Evolutionary conservation across 2,888 invertebrate species (phyloP), one percentile per base, ranked within the genome.

Genomic region (Apodemia mormo): DNA sequence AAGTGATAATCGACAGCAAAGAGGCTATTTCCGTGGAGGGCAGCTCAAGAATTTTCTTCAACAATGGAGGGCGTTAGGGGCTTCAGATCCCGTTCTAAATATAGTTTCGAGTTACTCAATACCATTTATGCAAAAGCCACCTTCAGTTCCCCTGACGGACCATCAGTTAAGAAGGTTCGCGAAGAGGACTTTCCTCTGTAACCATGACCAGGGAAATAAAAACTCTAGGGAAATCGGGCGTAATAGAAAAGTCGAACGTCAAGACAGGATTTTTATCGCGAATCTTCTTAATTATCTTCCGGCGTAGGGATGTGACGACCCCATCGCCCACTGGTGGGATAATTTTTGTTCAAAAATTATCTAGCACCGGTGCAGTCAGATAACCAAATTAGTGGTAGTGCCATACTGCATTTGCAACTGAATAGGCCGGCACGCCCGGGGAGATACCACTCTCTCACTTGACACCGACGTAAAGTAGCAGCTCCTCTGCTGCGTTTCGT

Each of bases 241-340:
- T 54, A 54, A 22, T 54, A 54, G 54, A 54, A n/a, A n/a, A 7
- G 22, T 54, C 22, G 2, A 2, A 14, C 7, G 14, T n/a, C 8
- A 2, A 8, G 8, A 54, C 8, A 8, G 54, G n/a, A 22, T 54
- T 22, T 7, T 29, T 54, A n/a, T 54, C 54, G 1, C 22, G 29
- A 54, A 54, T 65, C 14, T 65, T 65, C n/a, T 37, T 65, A 5
- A 65, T 65, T 43, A n/a, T n/a, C n/a, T n/a, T n/a, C n/a, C n/a
- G n/a, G n/a, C n/a, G n/a, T n/a, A n/a, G n/a, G n/a, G n/a, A n/a
- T n/a, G n/a, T n/a, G n/a, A n/a, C n/a, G n/a, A n/a, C n/a, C n/a
- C n/a, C n/a, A n/a, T n/a, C n/a, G n/a, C n/a, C n/a, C n/a, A n/a
- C n/a, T n/a, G n/a, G n/a, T n/a, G n/a, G n/a, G n/a, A n/a, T n/a